These are phyloP conservation scores for Aleiodes sp. DNA, from an alignment of 1,140 invertebrate genomes.

Conservation along the genomic window DNA sequence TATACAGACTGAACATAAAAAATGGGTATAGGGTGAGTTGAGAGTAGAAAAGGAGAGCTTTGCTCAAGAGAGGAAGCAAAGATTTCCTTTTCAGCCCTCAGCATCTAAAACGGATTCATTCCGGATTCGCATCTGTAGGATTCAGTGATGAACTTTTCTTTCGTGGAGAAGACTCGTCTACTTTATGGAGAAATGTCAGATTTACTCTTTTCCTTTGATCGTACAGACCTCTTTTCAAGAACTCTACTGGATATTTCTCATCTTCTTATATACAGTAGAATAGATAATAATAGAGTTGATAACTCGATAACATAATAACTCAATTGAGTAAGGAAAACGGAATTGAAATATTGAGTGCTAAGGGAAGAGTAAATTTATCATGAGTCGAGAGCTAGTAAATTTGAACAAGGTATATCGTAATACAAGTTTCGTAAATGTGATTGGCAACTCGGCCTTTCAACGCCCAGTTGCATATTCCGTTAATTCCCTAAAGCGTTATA, in stretches of 20 bases:
- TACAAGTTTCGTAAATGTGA: slow-evolving; percentile 8
- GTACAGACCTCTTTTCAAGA: no score
- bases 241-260: no score
- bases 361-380: neutral
- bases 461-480: neutral
- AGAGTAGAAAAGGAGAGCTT: neutral
- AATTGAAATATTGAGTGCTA: no score
- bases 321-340: no score
- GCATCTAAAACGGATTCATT: slow-evolving; percentile 10
- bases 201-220: no score
- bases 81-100: neutral
- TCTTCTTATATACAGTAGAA: no score
- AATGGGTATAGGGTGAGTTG: neutral
- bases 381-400: neutral
- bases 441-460: neutral
- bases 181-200: neutral
- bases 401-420: neutral
- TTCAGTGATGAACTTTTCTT: neutral
- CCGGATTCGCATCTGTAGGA: neutral
- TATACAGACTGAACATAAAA: neutral
- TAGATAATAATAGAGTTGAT: no score
- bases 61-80: no score
- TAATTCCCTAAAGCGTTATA: slow-evolving; percentile 22
- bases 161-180: neutral
- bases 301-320: no score